These are phyloP conservation scores for Pongo abelii DNA, from an alignment of 2,113 vertebrate genomes.

Conservation along the genomic window DNA sequence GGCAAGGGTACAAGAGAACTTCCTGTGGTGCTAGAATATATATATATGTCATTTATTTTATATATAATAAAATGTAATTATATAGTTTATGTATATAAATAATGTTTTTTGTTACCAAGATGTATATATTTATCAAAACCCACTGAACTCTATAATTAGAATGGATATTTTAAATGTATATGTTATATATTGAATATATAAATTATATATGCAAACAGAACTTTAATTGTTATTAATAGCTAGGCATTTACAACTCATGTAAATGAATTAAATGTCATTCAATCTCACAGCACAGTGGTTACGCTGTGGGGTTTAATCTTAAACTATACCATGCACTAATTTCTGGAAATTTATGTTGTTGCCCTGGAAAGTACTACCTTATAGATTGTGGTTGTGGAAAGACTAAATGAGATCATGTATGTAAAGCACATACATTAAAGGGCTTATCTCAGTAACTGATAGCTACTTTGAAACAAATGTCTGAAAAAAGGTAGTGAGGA, in stretches of 20 bases:
- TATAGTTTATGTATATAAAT: not conserved
- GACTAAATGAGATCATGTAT: not conserved
- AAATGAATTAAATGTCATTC: no score
- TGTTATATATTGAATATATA: not conserved
- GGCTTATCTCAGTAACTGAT: not conserved
- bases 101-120: not conserved
- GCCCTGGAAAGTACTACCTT: not conserved
- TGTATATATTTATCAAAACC: not conserved
- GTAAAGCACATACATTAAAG: not conserved
- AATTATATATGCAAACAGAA: not conserved
- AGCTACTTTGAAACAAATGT: not conserved
- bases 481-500: not conserved
- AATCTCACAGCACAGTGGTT: no score
- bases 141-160: not conserved
- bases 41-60: no score
- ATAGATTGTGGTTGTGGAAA: not conserved
- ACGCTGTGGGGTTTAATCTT: not conserved
- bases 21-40: not conserved
- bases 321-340: not conserved
- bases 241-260: not conserved
- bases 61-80: not conserved
- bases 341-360: not conserved
- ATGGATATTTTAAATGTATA: not conserved
- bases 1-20: not conserved
- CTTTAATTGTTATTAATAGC: not conserved